phyloP scores from a whole-genome alignment of 2,797 vertebrate genomes.

The Aplochiton taeniatus region DNA sequence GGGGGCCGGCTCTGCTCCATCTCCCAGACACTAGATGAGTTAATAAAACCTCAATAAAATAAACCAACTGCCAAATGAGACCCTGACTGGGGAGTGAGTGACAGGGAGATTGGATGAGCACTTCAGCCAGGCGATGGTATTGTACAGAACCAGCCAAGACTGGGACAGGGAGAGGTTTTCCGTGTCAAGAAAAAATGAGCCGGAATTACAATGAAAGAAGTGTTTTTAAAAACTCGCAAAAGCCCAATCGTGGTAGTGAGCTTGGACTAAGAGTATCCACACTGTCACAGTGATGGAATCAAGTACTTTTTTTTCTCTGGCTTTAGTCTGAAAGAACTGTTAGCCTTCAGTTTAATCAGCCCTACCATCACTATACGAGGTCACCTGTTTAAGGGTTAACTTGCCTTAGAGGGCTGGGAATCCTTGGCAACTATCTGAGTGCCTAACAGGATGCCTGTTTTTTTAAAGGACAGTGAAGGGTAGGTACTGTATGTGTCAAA shows the following conservation, averaged over 20 bases:
- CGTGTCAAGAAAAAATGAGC: slow-evolving; percentile 9
- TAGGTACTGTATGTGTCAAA: background rate
- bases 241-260: background rate
- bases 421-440: too few species aligned
- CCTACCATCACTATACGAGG: too few species aligned
- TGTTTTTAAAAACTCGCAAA: background rate
- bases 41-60: slow-evolving; percentile 73
- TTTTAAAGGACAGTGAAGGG: background rate
- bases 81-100: slow-evolving; percentile 52
- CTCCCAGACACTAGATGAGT: slow-evolving; percentile 61
- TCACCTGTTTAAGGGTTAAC: too few species aligned
- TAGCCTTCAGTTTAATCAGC: too few species aligned
- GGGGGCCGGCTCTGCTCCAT: slow-evolving; percentile 40
- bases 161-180: slow-evolving; percentile 23
- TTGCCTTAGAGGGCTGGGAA: too few species aligned
- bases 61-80: slow-evolving; percentile 60
- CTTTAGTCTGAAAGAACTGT: too few species aligned
- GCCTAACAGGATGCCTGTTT: too few species aligned
- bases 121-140: slow-evolving; percentile 31
- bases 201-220: background rate
- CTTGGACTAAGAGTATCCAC: background rate
- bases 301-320: too few species aligned
- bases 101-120: slow-evolving; percentile 43
- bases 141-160: slow-evolving; percentile 5
- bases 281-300: too few species aligned